phyloP scores from a whole-genome alignment of 2,113 vertebrate genomes.

The Cavia aperea region DNA sequence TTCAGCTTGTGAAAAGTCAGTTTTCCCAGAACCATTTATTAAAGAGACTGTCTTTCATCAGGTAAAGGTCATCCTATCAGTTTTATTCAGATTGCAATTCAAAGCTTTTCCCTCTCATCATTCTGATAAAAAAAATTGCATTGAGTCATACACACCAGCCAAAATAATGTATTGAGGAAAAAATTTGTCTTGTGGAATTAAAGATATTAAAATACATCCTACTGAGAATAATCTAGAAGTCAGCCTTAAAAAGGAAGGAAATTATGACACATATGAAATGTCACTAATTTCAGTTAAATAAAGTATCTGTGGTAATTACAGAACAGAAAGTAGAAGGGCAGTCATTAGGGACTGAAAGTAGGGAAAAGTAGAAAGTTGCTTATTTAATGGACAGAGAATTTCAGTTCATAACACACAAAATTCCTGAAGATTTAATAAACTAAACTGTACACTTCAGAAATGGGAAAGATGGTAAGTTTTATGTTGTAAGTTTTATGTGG shows the following conservation, averaged over 20 bases:
- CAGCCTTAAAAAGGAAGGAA: neutral
- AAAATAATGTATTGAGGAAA: conserved; percentile 42
- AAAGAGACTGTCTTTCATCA: neutral
- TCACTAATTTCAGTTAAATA: neutral
- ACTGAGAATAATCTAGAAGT: neutral
- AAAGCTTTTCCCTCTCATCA: conserved; percentile 17
- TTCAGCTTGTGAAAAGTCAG: neutral
- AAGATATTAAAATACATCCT: conserved; percentile 43
- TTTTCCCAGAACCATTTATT: neutral
- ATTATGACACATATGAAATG: neutral
- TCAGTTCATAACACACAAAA: neutral
- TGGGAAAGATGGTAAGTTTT: neutral
- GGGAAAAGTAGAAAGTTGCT: neutral
- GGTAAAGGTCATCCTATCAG: neutral
- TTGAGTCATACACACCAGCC: conserved; percentile 15
- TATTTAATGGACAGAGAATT: neutral
- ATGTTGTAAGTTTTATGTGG: neutral
- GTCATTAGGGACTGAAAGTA: neutral
- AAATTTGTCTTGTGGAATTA: conserved; percentile 51
- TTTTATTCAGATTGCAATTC: conserved; percentile 18
- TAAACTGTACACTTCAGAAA: neutral
- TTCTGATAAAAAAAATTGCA: conserved; percentile 56
- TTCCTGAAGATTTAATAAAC: neutral
- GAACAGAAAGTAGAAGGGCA: neutral
- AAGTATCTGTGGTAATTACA: neutral